Evolutionary conservation across 2,888 invertebrate species (phyloP).

Genomic region (Phalangium opilio): DNA sequence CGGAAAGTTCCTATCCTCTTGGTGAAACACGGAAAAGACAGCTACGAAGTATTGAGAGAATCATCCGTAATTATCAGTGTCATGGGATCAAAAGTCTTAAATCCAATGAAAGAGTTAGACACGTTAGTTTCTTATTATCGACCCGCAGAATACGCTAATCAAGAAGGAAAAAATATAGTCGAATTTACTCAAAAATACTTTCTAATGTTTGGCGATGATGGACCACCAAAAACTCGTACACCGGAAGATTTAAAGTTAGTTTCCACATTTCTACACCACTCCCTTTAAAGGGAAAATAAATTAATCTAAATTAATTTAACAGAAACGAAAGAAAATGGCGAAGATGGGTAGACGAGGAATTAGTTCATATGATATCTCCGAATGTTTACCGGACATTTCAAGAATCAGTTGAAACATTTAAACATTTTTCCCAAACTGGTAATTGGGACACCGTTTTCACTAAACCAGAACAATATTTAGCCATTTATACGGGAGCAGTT

Average conservation of each 20-base stretch:
- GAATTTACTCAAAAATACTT: slow-evolving; percentile 80
- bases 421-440: slow-evolving; percentile 83
- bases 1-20: slow-evolving; percentile 88
- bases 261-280: no score
- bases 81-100: slow-evolving; percentile 53
- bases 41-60: background rate
- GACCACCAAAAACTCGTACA: slow-evolving; percentile 26
- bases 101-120: slow-evolving; percentile 32
- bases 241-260: slow-evolving; percentile 27
- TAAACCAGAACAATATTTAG: slow-evolving; percentile 62
- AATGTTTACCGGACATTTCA: slow-evolving; percentile 77
- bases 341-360: slow-evolving; percentile 76
- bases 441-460: slow-evolving; percentile 83
- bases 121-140: slow-evolving; percentile 67
- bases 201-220: slow-evolving; percentile 54
- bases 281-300: background rate
- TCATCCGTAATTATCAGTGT: slow-evolving; percentile 86
- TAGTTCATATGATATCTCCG: slow-evolving; percentile 87
- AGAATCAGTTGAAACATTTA: slow-evolving; percentile 80
- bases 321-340: slow-evolving; percentile 91
- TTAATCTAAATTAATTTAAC: slow-evolving; percentile 24
- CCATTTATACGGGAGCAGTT: slow-evolving; percentile 79
- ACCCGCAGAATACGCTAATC: slow-evolving; percentile 47
- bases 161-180: slow-evolving; percentile 46
- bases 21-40: slow-evolving; percentile 41